Evolutionary conservation across 2,113 vertebrate genomes (phyloP).

Genomic region (Mohoua ochrocephala): DNA sequence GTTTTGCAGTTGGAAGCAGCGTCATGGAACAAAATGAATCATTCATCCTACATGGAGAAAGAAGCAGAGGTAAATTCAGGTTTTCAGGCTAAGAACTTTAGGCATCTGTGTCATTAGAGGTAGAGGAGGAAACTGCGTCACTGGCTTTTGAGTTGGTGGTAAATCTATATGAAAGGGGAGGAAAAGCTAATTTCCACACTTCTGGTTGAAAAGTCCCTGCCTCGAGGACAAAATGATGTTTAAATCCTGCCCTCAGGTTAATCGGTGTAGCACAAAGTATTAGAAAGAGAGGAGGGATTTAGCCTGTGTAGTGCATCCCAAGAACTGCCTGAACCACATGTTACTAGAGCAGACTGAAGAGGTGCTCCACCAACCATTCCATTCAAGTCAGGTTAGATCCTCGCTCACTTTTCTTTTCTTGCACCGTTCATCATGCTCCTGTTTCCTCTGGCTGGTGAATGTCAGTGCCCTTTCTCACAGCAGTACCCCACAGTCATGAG

Average conservation of each 20-base stretch:
- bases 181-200: not conserved
- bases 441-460: not conserved
- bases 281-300: not conserved
- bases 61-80: slow-evolving; percentile 31
- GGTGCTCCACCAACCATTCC: not conserved
- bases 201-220: not conserved
- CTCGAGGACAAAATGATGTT: not conserved
- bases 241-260: not conserved
- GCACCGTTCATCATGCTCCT: not conserved
- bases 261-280: not conserved
- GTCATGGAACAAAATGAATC: slow-evolving; percentile 41
- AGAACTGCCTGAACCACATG: not conserved
- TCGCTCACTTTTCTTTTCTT: not conserved
- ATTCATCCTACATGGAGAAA: slow-evolving; percentile 11
- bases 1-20: not conserved
- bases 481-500: not conserved
- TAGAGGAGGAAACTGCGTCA: not conserved
- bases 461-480: not conserved
- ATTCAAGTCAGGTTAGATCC: not conserved
- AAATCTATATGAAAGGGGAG: not conserved
- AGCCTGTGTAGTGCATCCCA: not conserved
- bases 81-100: slow-evolving; percentile 36
- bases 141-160: not conserved
- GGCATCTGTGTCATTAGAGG: not conserved
- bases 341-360: not conserved